phyloP scores from a whole-genome alignment of 2,888 invertebrate genomes.

The Tipula vernalis region DNA sequence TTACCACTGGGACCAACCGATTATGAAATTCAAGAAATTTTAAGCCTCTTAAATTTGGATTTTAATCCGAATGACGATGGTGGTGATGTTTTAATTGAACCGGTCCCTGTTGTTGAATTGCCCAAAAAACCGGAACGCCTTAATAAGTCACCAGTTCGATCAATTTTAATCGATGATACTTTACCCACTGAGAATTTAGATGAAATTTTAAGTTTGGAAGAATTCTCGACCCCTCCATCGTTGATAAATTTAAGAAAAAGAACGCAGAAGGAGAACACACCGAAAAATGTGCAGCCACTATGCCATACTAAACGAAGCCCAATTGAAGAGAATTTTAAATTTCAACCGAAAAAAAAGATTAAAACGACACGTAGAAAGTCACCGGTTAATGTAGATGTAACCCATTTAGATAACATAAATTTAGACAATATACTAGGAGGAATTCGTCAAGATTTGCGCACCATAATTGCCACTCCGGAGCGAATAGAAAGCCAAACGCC shows the following conservation, averaged over 20 bases:
- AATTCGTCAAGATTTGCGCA: not conserved
- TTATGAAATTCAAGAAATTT: conserved; percentile 15
- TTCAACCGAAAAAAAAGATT: not conserved
- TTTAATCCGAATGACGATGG: not conserved
- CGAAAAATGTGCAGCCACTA: not conserved
- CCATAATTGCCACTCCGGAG: not conserved
- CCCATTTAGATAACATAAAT: not conserved
- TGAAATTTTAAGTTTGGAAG: not conserved
- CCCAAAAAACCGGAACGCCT: not conserved
- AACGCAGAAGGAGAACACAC: not conserved
- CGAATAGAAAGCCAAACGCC: not conserved
- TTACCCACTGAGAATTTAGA: not conserved
- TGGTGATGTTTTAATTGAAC: not conserved
- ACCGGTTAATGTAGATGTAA: not conserved
- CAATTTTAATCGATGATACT: not conserved
- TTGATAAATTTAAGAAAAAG: not conserved
- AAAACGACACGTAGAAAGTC: not conserved
- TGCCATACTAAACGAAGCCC: not conserved
- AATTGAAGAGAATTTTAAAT: not conserved
- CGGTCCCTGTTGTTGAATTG: not conserved
- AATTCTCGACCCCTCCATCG: not conserved
- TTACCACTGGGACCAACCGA: conserved; percentile 17
- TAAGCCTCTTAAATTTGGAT: not conserved
- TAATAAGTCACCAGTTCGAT: not conserved
- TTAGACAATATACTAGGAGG: not conserved